Percentiles rank a stretch among this genome's conserved stretches.
Evolutionary conservation across 2,113 vertebrate species (phyloP).

Genomic region (Aleadryas rufinucha): DNA sequence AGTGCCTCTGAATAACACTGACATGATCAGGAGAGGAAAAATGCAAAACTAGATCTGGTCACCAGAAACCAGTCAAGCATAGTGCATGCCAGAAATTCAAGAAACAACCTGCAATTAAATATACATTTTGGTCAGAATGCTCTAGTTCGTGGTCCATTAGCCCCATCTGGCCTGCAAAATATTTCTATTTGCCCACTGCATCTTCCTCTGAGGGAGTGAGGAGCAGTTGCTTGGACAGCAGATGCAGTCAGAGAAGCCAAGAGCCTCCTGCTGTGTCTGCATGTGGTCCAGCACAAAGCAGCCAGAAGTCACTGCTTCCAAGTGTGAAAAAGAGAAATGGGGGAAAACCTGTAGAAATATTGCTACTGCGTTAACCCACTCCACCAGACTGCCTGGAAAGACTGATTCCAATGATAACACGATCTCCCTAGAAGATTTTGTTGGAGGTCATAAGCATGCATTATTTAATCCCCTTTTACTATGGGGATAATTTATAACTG

Average conservation of each 20-base stretch:
- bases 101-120: conserved; percentile 10
- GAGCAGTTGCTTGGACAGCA: conserved; percentile 31
- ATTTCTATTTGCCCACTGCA: not conserved
- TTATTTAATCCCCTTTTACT: not conserved
- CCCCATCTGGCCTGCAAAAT: conserved; percentile 17
- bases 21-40: not conserved
- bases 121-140: not conserved
- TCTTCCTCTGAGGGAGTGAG: not conserved
- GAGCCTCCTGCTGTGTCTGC: conserved; percentile 17
- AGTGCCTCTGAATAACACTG: not conserved
- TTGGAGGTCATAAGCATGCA: not conserved
- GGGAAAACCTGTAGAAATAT: not conserved
- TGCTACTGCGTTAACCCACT: not conserved
- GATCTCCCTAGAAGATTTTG: not conserved
- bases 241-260: conserved; percentile 25
- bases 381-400: not conserved
- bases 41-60: not conserved
- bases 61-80: not conserved
- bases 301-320: conserved; percentile 14
- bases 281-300: conserved; percentile 19
- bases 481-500: not conserved
- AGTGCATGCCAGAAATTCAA: not conserved
- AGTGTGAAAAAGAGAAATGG: not conserved
- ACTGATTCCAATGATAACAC: not conserved
- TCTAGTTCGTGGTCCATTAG: conserved; percentile 25